Conservation (phyloP, 37 sponge, comb jelly and placozoan species). For the Halichondria panicea region DNA sequence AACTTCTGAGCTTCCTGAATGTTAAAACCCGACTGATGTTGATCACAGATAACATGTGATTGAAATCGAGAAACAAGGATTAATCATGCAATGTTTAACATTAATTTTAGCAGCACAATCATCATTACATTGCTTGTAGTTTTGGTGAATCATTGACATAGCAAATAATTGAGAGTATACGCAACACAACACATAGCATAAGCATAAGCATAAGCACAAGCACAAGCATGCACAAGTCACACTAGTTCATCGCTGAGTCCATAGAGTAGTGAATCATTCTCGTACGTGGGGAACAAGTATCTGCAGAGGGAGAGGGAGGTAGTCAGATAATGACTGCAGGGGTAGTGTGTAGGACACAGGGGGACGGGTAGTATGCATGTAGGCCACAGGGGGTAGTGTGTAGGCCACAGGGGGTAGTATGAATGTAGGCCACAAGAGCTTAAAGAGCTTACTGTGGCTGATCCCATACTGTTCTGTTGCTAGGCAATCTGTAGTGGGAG, state of each 20-base stretch:
- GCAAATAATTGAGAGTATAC: too few species aligned
- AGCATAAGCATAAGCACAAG: too few species aligned
- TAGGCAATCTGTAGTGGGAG: constrained; percentile 56
- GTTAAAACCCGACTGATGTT: too few species aligned
- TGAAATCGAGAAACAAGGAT: too few species aligned
- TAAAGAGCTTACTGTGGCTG: constrained; percentile 76
- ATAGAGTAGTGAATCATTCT: constrained; percentile 74
- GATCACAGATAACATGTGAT: too few species aligned
- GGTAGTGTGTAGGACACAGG: background rate
- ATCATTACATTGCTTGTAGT: too few species aligned
- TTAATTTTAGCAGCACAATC: too few species aligned
- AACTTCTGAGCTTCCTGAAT: too few species aligned
- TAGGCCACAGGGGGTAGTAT: background rate
- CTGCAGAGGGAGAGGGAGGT: constrained; percentile 10
- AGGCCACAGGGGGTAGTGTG: background rate
- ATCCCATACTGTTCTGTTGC: constrained; percentile 49
- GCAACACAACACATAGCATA: too few species aligned
- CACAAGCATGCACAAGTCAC: too few species aligned
- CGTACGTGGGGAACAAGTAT: constrained; percentile 77
- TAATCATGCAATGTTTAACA: too few species aligned
- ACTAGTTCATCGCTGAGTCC: constrained; percentile 41
- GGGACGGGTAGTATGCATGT: background rate
- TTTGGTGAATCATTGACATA: too few species aligned
- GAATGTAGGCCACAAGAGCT: background rate
- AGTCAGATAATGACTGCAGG: background rate